Evolutionary conservation across 2,888 invertebrate species (phyloP).

Genomic region (Catonia carolina): DNA sequence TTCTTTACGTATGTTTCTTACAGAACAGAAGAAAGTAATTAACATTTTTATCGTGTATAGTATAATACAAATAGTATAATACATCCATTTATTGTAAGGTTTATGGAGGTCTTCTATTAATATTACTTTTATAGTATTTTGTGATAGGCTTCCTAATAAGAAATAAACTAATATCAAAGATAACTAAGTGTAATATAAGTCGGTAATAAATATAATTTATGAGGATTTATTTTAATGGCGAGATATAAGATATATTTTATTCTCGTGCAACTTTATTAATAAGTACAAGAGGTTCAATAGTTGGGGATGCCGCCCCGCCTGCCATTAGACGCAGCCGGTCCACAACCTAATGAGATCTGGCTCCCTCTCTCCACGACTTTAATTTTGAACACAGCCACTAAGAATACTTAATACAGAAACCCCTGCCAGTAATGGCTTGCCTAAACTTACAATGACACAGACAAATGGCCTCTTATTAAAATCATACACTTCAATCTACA

Average conservation of each 20-base stretch:
- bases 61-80: too few relatives aligned
- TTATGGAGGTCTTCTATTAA: too few relatives aligned
- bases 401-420: slow-evolving; percentile 17
- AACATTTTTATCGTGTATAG: too few relatives aligned
- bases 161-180: too few relatives aligned
- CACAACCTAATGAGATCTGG: slow-evolving; percentile 27
- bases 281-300: slow-evolving; percentile 14
- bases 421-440: slow-evolving; percentile 15
- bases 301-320: slow-evolving; percentile 6
- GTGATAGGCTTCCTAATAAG: too few relatives aligned
- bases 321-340: slow-evolving; percentile 29
- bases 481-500: slow-evolving; percentile 10
- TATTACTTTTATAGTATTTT: too few relatives aligned
- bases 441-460: slow-evolving; percentile 15
- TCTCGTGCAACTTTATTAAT: slow-evolving; percentile 11
- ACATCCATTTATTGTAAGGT: too few relatives aligned
- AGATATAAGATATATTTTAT: slow-evolving; percentile 10
- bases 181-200: too few relatives aligned
- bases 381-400: slow-evolving; percentile 19
- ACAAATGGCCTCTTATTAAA: slow-evolving; percentile 16
- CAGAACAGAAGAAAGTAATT: too few relatives aligned
- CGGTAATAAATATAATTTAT: too few relatives aligned
- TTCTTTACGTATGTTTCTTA: too few relatives aligned
- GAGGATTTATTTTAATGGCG: slow-evolving; percentile 1
- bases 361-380: slow-evolving; percentile 8